Percentiles rank a stretch among this genome's conserved stretches.
These are phyloP conservation scores for Gymnorhina tibicen DNA, from an alignment of 2,113 vertebrate genomes.

Conservation along the genomic window DNA sequence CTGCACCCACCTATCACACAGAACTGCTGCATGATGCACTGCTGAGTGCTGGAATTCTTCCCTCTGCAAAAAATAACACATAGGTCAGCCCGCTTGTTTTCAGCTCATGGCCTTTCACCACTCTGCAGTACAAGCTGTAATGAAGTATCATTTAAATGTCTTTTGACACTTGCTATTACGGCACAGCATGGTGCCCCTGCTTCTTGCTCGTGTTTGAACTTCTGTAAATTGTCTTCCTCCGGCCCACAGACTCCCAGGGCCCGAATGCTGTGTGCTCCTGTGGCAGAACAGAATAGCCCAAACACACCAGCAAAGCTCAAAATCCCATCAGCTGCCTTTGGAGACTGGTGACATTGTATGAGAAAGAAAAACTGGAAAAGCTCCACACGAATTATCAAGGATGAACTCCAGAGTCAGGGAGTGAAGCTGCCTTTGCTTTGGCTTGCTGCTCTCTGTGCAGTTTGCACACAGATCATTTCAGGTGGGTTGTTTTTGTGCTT, in stretches of 20 bases:
- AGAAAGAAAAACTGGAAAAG: not conserved
- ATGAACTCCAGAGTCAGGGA: not conserved
- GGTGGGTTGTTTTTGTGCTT: too few species aligned
- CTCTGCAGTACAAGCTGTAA: not conserved
- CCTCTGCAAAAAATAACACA: not conserved
- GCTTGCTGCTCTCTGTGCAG: not conserved
- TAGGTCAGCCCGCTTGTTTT: not conserved
- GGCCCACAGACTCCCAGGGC: not conserved
- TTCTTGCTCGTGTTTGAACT: not conserved
- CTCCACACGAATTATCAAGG: not conserved
- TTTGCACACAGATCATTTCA: not conserved
- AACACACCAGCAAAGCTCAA: not conserved
- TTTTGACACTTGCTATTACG: not conserved
- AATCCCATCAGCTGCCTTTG: not conserved
- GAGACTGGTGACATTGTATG: not conserved
- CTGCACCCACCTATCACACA: not conserved
- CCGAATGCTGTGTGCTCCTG: fast-evolving
- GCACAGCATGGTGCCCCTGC: not conserved
- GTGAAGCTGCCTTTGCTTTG: not conserved
- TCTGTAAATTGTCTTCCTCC: not conserved
- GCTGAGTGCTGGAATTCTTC: not conserved
- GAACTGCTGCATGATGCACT: not conserved
- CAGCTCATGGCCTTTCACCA: not conserved
- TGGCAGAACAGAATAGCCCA: not conserved
- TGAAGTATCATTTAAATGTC: not conserved